Base-by-base conservation (phyloP, 1,140 invertebrate species). In the Metopolophium dirhodum region DNA sequence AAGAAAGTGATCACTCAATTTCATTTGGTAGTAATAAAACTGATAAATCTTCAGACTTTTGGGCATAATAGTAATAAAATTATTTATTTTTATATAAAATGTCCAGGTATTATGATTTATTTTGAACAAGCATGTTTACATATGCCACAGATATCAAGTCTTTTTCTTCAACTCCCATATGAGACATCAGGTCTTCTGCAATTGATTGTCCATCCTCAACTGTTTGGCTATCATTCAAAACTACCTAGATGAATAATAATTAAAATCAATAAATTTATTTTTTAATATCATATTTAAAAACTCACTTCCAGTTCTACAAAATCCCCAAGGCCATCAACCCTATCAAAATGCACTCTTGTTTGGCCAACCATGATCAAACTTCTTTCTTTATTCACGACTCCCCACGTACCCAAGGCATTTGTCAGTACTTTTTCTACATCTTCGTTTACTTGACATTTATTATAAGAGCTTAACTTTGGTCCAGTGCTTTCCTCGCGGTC, bases 271-370 rank as follows among this genome's bases (percentile, higher is more conserved):
- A 57, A 26, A 51, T 45, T 22, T 35, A 51, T 82, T 37, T 3
- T 45, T 85, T 45, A 82, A 9, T 30, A 26, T 18, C 4, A 61
- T 61, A 90, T 83, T 14, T 4, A 47, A 85, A 35, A 85, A 92
- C 94, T 93, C 94, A 99, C 98, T 96, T 99, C 98, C 77, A 99
- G 95, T 95, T 99, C 98, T 96, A 99, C 97, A 95, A 98, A 99
- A 95, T 97, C 95, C 11, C 98, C 98, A 30, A 99, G 96, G 90
- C 96, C 96, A 94, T 97, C 95, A 0, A 99, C 98, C 94, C 96
- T 95, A 95, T 99, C 99, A 94, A 99, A 95, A 95, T 99, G 98
- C 61, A 99, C 96, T 94, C 98, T 96, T 20, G 98, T 99, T 94
- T 98, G 97, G 1, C 96, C 97, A 77, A 97, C 95, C 94, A 98